phyloP scores from a whole-genome alignment of 1,140 invertebrate genomes.

The Telenomus remus region DNA sequence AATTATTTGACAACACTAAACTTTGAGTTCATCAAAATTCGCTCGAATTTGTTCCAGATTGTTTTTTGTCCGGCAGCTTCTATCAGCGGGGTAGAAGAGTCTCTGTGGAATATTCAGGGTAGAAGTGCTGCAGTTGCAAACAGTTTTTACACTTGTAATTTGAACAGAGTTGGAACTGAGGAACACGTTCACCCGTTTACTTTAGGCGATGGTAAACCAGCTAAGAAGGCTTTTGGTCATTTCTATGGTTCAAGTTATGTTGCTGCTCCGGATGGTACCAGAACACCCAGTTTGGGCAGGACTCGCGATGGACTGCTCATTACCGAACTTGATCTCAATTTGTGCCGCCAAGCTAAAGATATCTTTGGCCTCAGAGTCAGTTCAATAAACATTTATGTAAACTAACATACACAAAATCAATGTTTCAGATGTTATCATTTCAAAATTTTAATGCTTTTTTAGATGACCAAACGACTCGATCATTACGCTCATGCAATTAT shows the following conservation, averaged over 20 bases:
- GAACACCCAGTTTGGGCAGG: slow-evolving; percentile 92
- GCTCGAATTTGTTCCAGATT: slow-evolving; percentile 79
- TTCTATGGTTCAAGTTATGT: slow-evolving; percentile 98
- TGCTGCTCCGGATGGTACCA: slow-evolving; percentile 92
- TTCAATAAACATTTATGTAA: too few relatives aligned
- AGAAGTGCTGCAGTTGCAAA: slow-evolving; percentile 98
- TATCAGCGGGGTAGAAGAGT: slow-evolving; percentile 88
- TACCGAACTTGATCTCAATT: slow-evolving; percentile 93
- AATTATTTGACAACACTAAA: too few relatives aligned
- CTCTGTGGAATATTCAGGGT: slow-evolving; percentile 96
- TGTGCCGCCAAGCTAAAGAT: slow-evolving; percentile 96
- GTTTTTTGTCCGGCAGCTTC: slow-evolving; percentile 99
- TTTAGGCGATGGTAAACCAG: slow-evolving; percentile 92
- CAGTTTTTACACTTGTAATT: slow-evolving; percentile 94
- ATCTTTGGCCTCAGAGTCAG: slow-evolving; percentile 93
- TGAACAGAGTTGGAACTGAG: slow-evolving; percentile 98
- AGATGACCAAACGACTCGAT: slow-evolving; percentile 96
- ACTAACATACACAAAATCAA: too few relatives aligned
- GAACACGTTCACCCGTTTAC: slow-evolving; percentile 92
- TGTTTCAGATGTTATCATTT: too few relatives aligned
- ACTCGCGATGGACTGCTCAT: slow-evolving; percentile 93
- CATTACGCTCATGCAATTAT: slow-evolving; percentile 88
- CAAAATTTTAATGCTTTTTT: too few relatives aligned
- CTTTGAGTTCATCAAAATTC: too few relatives aligned
- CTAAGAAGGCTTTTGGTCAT: slow-evolving; percentile 96